These are phyloP conservation scores for Mercenaria mercenaria DNA, from an alignment of 1,140 invertebrate species.

Conservation along the genomic window DNA sequence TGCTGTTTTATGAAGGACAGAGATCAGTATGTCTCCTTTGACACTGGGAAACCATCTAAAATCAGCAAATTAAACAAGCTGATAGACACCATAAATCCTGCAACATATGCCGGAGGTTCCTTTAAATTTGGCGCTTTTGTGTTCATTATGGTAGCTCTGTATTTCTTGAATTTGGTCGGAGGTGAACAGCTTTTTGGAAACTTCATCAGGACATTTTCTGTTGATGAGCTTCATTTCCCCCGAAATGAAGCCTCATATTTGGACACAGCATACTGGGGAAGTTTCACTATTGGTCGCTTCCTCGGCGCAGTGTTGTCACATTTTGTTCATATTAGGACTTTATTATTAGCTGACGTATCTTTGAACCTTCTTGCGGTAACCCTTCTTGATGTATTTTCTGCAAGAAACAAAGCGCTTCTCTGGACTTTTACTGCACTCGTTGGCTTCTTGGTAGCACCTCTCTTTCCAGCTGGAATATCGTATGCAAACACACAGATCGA, in stretches of 20 bases:
- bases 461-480: conserved; percentile 53
- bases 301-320: conserved; percentile 44
- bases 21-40: conserved; percentile 3
- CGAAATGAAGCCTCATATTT: conserved; percentile 59
- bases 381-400: conserved; percentile 51
- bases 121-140: conserved; percentile 53
- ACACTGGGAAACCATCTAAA: background rate
- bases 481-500: conserved; percentile 58
- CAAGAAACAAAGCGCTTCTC: conserved; percentile 22
- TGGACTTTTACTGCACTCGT: conserved; percentile 49
- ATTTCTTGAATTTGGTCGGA: conserved; percentile 63
- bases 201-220: conserved; percentile 67
- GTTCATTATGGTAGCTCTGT: conserved; percentile 61
- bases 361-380: conserved; percentile 39
- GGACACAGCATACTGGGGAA: conserved; percentile 58
- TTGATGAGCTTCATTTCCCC: conserved; percentile 54
- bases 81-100: conserved; percentile 37
- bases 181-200: conserved; percentile 72
- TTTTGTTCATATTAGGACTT: conserved; percentile 27
- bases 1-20: background rate
- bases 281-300: conserved; percentile 55
- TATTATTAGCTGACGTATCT: conserved; percentile 36
- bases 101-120: conserved; percentile 56
- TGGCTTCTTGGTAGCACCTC: conserved; percentile 54
- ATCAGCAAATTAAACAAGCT: background rate